Evolutionary conservation across 2,797 vertebrate genomes (phyloP), one percentile per base, ranked within the genome.

Genomic region (Thaleichthys pacificus): DNA sequence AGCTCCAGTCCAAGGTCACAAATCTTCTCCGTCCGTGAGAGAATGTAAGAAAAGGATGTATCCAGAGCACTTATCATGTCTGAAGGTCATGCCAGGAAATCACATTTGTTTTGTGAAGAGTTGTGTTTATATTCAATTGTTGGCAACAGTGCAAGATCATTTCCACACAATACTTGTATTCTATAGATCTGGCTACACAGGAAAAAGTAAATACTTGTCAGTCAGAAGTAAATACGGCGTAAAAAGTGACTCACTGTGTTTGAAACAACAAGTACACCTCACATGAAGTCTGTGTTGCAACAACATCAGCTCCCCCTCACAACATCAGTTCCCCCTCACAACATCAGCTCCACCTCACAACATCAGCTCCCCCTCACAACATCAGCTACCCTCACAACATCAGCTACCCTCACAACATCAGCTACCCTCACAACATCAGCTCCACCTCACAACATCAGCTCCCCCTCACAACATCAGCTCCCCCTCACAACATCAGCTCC

Each of bases 21-120:
- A 68, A 74, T 78, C 69, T 60, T 70, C 21, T 56, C 63, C 24
- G 21, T 66, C 51, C 56, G 60, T 67, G 74, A 51, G 61, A 58
- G n/a, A 69, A 76, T 61, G 15, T 11, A 24, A 17, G 12, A 57
- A 74, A 77, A 72, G n/a, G 11, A 69, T 56, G 69, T 62, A 54
- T 68, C 57, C 47, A 69, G 21, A 68, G 32, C 17, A 66, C 56
- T 15, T 17, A 47, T 68, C 9, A 51, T 9, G 65, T 35, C 6
- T 11, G 17, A 5, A 6, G 5, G 3, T 32, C 14, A 32, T 12
- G 6, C 15, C 28, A 28, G 14, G 15, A 26, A 28, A 30, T 6
- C 26, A 32, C 17, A 56, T 56, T 56, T 5, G 19, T 4, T 61
- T 61, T 28, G 11, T 60, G 58, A 60, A 24, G n/a, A 60, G 4